Conservation (phyloP, 2,797 vertebrate species). For the Pygocentrus nattereri region DNA sequence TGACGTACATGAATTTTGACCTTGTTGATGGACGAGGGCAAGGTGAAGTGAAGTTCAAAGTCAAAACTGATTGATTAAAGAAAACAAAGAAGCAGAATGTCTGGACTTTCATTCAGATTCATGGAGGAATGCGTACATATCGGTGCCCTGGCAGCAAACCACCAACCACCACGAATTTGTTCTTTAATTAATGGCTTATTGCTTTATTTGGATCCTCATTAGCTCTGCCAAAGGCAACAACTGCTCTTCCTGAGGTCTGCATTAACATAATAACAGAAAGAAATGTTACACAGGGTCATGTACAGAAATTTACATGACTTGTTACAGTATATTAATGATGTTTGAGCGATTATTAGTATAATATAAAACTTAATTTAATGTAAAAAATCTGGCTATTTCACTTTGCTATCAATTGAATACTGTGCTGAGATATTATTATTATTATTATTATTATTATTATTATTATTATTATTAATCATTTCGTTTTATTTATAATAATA, state of each 20-base stretch:
- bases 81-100: not conserved
- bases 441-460: too few species aligned
- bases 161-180: not conserved
- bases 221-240: not conserved
- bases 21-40: slow-evolving; percentile 33
- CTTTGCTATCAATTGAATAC: too few species aligned
- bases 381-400: too few species aligned
- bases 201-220: not conserved
- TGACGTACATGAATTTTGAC: slow-evolving; percentile 4
- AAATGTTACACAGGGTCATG: not conserved
- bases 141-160: not conserved
- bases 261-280: not conserved
- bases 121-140: not conserved
- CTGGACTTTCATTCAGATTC: slow-evolving; percentile 20
- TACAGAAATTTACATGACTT: too few species aligned
- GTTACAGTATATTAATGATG: not conserved
- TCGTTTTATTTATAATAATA: too few species aligned
- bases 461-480: too few species aligned
- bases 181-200: not conserved
- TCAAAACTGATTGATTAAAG: slow-evolving; percentile 3
- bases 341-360: not conserved
- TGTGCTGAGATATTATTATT: too few species aligned
- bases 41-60: slow-evolving; percentile 36
- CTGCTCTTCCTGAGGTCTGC: not conserved
- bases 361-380: not conserved